Evolutionary conservation across 2,113 vertebrate species (phyloP).

Genomic region (Xenopus borealis): DNA sequence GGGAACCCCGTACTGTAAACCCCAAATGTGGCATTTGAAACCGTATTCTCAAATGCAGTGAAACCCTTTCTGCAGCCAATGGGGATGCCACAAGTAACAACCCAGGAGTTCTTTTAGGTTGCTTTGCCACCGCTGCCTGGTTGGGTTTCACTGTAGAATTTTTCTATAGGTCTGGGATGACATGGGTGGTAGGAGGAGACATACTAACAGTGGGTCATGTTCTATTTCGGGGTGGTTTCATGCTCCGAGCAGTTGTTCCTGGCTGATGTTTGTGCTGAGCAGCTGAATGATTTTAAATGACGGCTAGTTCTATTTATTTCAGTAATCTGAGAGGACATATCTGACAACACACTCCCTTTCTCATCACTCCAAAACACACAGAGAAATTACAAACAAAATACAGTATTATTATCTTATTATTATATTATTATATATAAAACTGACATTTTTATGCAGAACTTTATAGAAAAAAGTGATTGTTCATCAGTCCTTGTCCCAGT

Average conservation of each 20-base stretch:
- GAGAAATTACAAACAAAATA: neutral
- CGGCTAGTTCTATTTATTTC: conserved; percentile 37
- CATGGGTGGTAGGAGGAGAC: conserved; percentile 22
- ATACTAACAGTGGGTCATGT: conserved; percentile 36
- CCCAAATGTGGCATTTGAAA: neutral
- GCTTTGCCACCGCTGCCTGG: conserved; percentile 6
- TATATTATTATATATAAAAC: no score
- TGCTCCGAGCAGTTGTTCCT: conserved; percentile 31
- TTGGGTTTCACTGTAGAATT: conserved; percentile 17
- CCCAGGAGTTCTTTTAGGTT: neutral
- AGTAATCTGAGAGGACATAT: conserved; percentile 35
- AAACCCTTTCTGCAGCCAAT: neutral
- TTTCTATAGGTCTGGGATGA: conserved; percentile 22
- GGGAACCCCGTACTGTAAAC: neutral
- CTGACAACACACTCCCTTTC: conserved; percentile 27
- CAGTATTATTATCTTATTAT: no score
- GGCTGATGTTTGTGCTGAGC: conserved; percentile 41
- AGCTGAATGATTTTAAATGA: conserved; percentile 46
- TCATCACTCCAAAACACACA: conserved; percentile 3
- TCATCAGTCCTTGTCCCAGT: no score
- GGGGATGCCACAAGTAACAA: neutral
- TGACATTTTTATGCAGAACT: no score
- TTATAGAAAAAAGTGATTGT: no score
- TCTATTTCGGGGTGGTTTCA: conserved; percentile 36
- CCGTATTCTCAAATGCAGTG: neutral